A percentile compares a stretch with the other conserved stretches of the same genome.
Conservation (phyloP, 2,888 invertebrate species). For the Adelognathus sp. region DNA sequence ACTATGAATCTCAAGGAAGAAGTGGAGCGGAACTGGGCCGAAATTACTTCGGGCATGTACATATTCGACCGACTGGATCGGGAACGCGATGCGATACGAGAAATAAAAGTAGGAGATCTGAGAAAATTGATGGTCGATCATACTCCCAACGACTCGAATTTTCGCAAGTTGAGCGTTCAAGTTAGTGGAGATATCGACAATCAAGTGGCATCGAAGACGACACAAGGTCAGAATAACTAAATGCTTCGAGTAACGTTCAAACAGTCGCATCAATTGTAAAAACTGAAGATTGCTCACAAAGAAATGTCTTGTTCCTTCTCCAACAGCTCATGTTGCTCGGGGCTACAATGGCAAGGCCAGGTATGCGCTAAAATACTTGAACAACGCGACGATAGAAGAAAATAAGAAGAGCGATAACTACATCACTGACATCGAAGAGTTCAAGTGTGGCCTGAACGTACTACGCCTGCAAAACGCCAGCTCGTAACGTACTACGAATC, state of each 20-base stretch:
- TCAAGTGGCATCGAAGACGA: neutral
- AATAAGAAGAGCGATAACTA: neutral
- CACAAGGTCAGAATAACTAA: neutral
- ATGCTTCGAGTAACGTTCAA: neutral
- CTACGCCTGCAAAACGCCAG: neutral
- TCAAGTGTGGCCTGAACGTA: neutral
- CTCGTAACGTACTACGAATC: neutral
- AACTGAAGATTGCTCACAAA: neutral
- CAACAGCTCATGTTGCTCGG: neutral
- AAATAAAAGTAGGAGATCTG: neutral
- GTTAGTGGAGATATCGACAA: neutral
- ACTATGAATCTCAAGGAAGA: neutral
- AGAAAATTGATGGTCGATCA: neutral
- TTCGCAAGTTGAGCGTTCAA: neutral
- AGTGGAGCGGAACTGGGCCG: neutral
- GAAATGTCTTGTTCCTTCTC: neutral
- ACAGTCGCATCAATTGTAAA: neutral
- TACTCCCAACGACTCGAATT: neutral
- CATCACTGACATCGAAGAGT: neutral
- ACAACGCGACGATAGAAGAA: neutral
- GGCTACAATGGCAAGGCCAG: neutral
- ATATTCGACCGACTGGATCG: neutral
- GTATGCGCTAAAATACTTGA: neutral
- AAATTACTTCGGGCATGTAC: neutral
- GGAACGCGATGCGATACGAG: neutral